phyloP scores from a whole-genome alignment of 35 echinoderm and acorn worm genomes.

The Nesometra sesokonis region DNA sequence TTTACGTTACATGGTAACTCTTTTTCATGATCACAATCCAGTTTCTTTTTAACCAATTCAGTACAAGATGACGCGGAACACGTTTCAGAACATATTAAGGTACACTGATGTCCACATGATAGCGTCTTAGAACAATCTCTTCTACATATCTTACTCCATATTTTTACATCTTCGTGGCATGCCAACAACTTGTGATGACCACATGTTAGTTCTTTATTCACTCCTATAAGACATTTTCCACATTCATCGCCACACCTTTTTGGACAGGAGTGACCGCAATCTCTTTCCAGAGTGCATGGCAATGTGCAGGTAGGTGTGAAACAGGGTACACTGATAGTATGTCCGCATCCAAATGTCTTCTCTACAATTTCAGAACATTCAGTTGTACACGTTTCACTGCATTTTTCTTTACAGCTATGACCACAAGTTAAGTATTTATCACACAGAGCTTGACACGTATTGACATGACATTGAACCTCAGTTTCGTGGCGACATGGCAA shows the following conservation, averaged over 20 bases:
- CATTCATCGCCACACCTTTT: not conserved
- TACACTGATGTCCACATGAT: not conserved
- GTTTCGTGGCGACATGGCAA: not conserved
- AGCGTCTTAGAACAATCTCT: not conserved
- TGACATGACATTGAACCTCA: not conserved
- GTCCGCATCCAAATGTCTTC: not conserved
- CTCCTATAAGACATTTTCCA: not conserved
- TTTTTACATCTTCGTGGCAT: not conserved
- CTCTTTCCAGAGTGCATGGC: not conserved
- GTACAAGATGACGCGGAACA: not conserved
- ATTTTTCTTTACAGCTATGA: not conserved
- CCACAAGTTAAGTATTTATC: not conserved
- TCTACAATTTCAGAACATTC: not conserved
- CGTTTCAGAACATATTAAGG: not conserved
- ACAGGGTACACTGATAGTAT: not conserved
- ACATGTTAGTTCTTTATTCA: not conserved
- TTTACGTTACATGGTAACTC: not conserved
- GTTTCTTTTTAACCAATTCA: not conserved
- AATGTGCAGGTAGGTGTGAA: not conserved
- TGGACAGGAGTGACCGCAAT: not conserved
- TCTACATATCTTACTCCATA: not conserved
- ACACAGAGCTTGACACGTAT: not conserved
- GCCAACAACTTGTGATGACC: constrained; percentile 9
- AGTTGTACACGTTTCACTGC: not conserved
- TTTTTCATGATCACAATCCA: not conserved